Evolutionary conservation across 2,113 vertebrate species (phyloP).

Genomic region (Tragelaphus scriptus): DNA sequence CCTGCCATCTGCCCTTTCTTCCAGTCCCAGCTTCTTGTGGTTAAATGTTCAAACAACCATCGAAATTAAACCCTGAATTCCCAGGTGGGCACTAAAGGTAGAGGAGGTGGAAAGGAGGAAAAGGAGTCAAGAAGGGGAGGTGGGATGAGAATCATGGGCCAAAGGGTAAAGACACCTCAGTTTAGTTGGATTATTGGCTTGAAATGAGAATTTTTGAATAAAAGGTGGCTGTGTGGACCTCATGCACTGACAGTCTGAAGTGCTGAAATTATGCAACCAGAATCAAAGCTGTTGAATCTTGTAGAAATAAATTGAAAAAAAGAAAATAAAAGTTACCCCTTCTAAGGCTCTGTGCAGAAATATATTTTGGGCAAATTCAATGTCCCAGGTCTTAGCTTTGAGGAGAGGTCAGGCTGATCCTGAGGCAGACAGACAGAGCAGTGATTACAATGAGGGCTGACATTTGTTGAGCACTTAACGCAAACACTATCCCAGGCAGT

Average conservation of each 20-base stretch:
- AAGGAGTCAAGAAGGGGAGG: neutral
- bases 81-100: neutral
- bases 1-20: neutral
- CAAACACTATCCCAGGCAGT: neutral
- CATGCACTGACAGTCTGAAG: neutral
- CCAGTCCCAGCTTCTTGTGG: neutral
- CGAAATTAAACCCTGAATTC: neutral
- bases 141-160: neutral
- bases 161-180: neutral
- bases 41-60: neutral
- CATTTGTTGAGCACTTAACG: neutral
- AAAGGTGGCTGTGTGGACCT: neutral
- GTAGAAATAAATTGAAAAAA: neutral
- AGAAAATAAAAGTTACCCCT: neutral
- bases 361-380: neutral
- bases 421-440: neutral
- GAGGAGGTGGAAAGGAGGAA: too few species aligned
- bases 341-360: neutral
- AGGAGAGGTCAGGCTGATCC: too few species aligned
- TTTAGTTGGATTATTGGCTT: neutral
- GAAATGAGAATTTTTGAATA: neutral
- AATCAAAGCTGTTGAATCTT: neutral
- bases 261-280: neutral
- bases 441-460: neutral
- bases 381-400: neutral